Evolutionary conservation across 2,113 vertebrate species (phyloP), one percentile per base, ranked within the genome.

Genomic region (Prionailurus viverrinus): DNA sequence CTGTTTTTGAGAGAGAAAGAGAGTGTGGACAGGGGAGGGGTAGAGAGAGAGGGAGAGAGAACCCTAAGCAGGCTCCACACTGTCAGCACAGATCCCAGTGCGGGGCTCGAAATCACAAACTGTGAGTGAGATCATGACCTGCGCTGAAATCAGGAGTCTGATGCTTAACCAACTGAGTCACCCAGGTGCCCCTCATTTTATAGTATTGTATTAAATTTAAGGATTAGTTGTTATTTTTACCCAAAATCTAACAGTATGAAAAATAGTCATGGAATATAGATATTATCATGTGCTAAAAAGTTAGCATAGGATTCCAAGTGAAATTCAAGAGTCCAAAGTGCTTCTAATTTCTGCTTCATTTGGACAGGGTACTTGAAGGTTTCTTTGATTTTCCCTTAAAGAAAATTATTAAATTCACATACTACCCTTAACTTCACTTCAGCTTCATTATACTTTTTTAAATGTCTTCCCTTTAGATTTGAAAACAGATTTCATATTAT

Each of bases 381-480:
- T 66, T 73, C 76, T 91, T 91, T 90, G 18, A 63, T 96, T 95
- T 74, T 95, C 76, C 68, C 53, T 87, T 96, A 63, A 65, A 66
- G 66, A 95, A 96, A 86, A 55, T 51, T 48, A 48, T 21, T 85
- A 58, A 78, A 68, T 89, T 91, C 5, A 76, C 84, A 33, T 83
- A 14, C 39, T 10, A 25, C 33, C 29, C 25, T 97, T 91, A 53
- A 68, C 18, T 92, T 96, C 51, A 94, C 84, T 96, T 95, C 58
- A 27, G 12, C 84, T 90, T 94, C 53, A 87, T 14, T 80, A 27
- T 86, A 58, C 21, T 68, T 95, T 89, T 79, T 19, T 83, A 95
- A 92, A 71, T 92, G 53, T 81, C 39, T 92, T 95, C 53, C 66
- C 58, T 96, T 65, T 97, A 92, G 33, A 71, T 58, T 82, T 89